Conservation (phyloP, 2,113 vertebrate genomes). For the human region GRCh38 chr4:147677001-147677500, state of each 20-base stretch:
- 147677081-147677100: not conserved
- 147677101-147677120: not conserved
- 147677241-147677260: not conserved
- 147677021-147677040: too few relatives aligned
- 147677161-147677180: not conserved
- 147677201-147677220: not conserved
- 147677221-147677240: not conserved
- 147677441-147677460: not conserved
- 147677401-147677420: not conserved
- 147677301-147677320: not conserved
- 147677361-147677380: not conserved
- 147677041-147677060: too few relatives aligned
- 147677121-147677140: not conserved
- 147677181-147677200: not conserved
- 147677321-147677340: not conserved
- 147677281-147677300: not conserved
- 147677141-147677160: not conserved
- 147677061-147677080: not conserved
- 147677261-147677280: not conserved
- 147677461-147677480: not conserved
- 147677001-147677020: too few relatives aligned
- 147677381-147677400: not conserved
- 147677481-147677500: too few relatives aligned
- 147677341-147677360: not conserved
- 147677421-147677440: not conserved